These are phyloP conservation scores for Trachythela sp. DNA, from an alignment of 64 coral and sea anemone genomes.

Conservation along the genomic window DNA sequence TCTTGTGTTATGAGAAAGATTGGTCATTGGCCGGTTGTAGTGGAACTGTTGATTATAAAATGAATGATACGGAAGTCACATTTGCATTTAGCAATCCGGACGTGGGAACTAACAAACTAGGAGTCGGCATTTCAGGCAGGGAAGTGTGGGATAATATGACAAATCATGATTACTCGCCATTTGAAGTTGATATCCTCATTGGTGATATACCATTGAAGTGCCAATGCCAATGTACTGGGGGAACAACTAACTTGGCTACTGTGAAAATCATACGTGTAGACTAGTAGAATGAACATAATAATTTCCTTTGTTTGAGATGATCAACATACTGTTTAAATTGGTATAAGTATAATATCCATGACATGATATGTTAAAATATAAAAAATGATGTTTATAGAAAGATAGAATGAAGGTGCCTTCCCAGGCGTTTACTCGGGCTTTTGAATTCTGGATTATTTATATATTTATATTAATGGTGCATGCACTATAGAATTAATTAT, in stretches of 20 bases:
- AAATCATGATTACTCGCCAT: background rate
- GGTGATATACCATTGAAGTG: background rate
- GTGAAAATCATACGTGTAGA: background rate
- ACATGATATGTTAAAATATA: too few relatives aligned
- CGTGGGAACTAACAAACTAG: conserved; percentile 31
- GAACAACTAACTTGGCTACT: background rate
- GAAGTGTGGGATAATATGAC: conserved; percentile 9
- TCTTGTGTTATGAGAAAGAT: conserved; percentile 13
- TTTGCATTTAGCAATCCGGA: conserved; percentile 20
- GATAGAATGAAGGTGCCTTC: too few relatives aligned
- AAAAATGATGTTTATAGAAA: too few relatives aligned
- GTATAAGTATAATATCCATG: too few relatives aligned
- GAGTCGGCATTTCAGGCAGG: background rate
- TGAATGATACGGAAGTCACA: background rate
- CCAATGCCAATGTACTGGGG: background rate
- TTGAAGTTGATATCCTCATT: background rate
- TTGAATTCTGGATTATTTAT: too few relatives aligned
- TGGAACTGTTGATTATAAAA: conserved; percentile 1
- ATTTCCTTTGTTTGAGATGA: background rate
- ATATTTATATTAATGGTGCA: too few relatives aligned
- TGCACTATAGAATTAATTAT: too few relatives aligned
- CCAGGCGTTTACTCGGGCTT: too few relatives aligned
- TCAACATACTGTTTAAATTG: background rate
- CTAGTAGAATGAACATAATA: background rate
- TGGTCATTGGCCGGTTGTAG: conserved; percentile 9